Evolutionary conservation across 2,113 vertebrate genomes (phyloP), one percentile per base, ranked within the genome.

Genomic region (Laterallus jamaicensis): DNA sequence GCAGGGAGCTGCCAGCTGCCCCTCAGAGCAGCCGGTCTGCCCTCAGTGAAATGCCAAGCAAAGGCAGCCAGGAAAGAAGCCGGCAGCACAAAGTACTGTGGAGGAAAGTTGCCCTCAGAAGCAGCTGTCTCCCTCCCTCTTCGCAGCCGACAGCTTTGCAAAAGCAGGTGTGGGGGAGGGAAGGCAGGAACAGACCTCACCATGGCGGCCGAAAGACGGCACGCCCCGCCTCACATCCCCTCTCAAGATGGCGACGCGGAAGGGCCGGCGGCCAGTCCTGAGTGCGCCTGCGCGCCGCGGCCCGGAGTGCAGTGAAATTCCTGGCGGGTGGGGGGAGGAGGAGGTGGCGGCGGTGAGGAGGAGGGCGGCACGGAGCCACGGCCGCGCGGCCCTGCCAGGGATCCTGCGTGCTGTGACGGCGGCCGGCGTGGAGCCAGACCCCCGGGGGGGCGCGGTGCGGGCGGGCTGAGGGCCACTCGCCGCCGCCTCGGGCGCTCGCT

Each of bases 231-330:
- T 15, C 35, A 1, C 24, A 2, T 5, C n/a, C 93, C 50, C 56
- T 93, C 93, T 47, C 93, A 91, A 95, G 49, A 96, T 97, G 94
- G 96, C 95, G 81, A 42, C 89, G 40, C 91, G 81, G 94, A 82
- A 84, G 52, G 47, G 88, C 89, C 94, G 56, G 63, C 39, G 37
- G 54, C 35, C 40, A 22, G 54, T 0, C 13, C 7, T 4, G 5
- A 63, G 4, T 85, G 97, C 97, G 97, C 97, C 55, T 97, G 97
- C 97, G 97, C 93, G 60, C 12, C 74, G 64, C 86, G 62, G 82
- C 67, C 74, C 55, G 35, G 95, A 93, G 91, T 96, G 92, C 94
- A 86, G 94, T 71, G 95, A 93, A 95, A 97, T 97, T 96, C 96
- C 94, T 90, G 91, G 82, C 75, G 92, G 89, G 94, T 62, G 92